Evolutionary conservation across 2,888 invertebrate species (phyloP).

Genomic region (Sarcophaga rosellei): DNA sequence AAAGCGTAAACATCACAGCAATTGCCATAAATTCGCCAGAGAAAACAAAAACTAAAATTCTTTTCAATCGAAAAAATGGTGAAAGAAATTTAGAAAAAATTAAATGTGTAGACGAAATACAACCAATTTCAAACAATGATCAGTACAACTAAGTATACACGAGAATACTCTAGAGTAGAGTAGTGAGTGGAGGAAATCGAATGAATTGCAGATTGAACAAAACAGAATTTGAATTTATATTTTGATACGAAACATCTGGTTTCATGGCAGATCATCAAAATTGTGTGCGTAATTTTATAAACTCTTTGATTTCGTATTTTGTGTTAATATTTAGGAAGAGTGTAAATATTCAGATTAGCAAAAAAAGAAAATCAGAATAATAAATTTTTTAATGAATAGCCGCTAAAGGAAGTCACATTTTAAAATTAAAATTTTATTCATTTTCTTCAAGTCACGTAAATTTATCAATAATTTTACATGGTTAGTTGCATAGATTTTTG

Average conservation of each 20-base stretch:
- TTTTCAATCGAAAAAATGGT: not conserved
- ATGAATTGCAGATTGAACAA: no score
- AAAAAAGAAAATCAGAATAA: not conserved
- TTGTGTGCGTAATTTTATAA: conserved; percentile 29
- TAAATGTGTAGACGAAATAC: not conserved
- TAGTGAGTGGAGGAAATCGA: no score
- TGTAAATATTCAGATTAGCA: conserved; percentile 8
- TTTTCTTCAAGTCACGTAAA: no score
- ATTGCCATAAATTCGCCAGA: conserved; percentile 17
- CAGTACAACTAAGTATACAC: no score
- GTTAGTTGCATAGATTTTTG: no score
- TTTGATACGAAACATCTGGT: conserved; percentile 51
- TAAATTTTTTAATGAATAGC: not conserved
- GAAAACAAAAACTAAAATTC: conserved; percentile 19
- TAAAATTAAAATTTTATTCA: no score
- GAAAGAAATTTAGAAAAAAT: not conserved
- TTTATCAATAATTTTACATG: no score
- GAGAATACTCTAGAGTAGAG: no score
- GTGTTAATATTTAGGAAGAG: conserved; percentile 1
- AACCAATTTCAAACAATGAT: no score
- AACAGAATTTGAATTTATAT: not conserved
- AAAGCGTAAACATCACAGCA: conserved; percentile 3
- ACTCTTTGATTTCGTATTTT: conserved; percentile 29
- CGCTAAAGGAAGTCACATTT: no score
- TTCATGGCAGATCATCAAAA: conserved; percentile 45